Percentiles rank a stretch among this genome's conserved stretches.
Conservation (phyloP, 2,113 vertebrate genomes). For the Paracanthobrama guichenoti region DNA sequence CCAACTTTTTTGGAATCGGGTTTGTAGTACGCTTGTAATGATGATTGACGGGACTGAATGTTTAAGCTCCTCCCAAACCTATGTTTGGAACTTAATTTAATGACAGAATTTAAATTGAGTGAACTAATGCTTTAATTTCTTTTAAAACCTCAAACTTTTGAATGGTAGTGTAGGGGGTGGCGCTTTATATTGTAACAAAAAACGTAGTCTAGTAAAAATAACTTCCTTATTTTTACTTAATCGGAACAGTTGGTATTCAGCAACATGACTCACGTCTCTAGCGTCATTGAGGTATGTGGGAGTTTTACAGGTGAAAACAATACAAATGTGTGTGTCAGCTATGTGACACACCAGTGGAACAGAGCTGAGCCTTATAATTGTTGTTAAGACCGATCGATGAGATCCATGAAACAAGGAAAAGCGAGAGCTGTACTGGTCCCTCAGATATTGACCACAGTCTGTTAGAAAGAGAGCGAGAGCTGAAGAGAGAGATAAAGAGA, state of each 20-base stretch:
- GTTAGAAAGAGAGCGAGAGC: constrained; percentile 3
- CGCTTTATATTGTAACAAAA: background rate
- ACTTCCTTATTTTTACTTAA: too few relatives aligned
- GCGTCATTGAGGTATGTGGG: background rate
- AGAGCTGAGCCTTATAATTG: constrained; percentile 41
- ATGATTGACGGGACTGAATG: too few relatives aligned
- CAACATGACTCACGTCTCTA: background rate
- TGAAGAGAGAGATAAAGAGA: constrained; percentile 4
- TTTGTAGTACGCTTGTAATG: too few relatives aligned
- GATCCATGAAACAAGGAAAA: constrained; percentile 26
- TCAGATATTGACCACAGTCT: constrained; percentile 41
- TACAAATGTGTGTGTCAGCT: constrained; percentile 15
- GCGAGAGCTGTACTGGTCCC: background rate
- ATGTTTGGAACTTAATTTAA: too few relatives aligned
- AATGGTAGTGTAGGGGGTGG: too few relatives aligned
- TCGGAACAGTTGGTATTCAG: background rate
- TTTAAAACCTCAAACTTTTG: too few relatives aligned
- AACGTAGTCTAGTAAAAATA: too few relatives aligned
- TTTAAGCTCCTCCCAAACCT: too few relatives aligned
- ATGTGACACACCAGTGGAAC: constrained; percentile 34
- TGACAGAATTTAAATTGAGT: too few relatives aligned
- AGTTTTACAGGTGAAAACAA: constrained; percentile 31
- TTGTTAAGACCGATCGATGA: constrained; percentile 42
- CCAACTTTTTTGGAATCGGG: too few relatives aligned
- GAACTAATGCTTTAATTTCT: too few relatives aligned